phyloP scores from a whole-genome alignment of 64 coral and sea anemone genomes.

The Pocillopora damicornis region DNA sequence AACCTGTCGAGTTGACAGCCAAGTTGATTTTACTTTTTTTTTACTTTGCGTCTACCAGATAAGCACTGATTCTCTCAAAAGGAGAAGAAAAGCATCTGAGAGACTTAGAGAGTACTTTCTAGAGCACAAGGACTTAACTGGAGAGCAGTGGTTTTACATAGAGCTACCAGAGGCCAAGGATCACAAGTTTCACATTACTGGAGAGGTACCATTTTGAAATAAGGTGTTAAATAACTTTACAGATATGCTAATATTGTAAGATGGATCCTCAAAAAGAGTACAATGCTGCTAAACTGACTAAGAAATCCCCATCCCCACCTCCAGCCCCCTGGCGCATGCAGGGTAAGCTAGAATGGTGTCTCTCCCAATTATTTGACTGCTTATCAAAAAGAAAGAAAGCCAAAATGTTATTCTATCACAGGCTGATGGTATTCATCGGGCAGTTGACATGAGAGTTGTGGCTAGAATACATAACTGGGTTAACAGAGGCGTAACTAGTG shows the following conservation, averaged over 20 bases:
- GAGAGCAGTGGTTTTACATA: slow-evolving; percentile 40
- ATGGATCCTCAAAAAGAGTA: slow-evolving; percentile 15
- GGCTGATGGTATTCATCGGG: slow-evolving; percentile 50
- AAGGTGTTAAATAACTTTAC: not conserved
- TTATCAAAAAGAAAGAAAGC: slow-evolving; percentile 19
- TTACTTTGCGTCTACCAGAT: slow-evolving; percentile 26
- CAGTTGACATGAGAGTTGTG: slow-evolving; percentile 24
- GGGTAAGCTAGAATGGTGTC: slow-evolving; percentile 6
- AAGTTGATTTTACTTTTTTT: not conserved
- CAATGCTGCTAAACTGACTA: not conserved
- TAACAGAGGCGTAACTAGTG: slow-evolving; percentile 14
- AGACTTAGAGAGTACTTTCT: not conserved
- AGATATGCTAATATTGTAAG: slow-evolving; percentile 12
- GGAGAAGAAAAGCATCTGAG: slow-evolving; percentile 18
- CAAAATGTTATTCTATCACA: slow-evolving; percentile 30
- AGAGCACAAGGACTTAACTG: slow-evolving; percentile 12
- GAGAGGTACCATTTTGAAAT: slow-evolving; percentile 32
- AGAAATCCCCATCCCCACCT: slow-evolving; percentile 1
- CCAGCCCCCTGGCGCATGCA: slow-evolving; percentile 16
- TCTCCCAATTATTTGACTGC: slow-evolving; percentile 9
- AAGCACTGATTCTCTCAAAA: slow-evolving; percentile 26
- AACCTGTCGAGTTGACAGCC: not conserved
- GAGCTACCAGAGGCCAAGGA: slow-evolving; percentile 42
- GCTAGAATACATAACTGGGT: slow-evolving; percentile 50
- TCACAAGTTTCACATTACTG: slow-evolving; percentile 47